These are phyloP conservation scores for Gandaritis pyraliata DNA, from an alignment of 2,888 invertebrate genomes.

Conservation along the genomic window DNA sequence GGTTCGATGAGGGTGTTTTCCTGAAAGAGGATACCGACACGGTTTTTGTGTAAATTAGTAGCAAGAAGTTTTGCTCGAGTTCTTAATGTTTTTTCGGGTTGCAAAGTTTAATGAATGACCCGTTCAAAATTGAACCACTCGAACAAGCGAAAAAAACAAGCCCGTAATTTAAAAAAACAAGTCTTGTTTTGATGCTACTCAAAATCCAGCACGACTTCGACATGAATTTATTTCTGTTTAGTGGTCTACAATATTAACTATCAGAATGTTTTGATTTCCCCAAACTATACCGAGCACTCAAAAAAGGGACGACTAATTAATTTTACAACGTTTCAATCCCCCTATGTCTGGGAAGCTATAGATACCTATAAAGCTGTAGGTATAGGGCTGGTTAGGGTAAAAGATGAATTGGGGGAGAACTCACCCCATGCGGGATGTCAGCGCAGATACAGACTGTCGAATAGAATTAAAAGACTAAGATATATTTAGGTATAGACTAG, in stretches of 20 bases:
- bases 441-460: constrained; percentile 20
- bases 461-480: constrained; percentile 19
- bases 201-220: too few relatives aligned
- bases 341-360: constrained; percentile 33
- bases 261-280: neutral
- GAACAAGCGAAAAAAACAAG: neutral
- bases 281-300: constrained; percentile 6
- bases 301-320: constrained; percentile 31
- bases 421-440: constrained; percentile 35
- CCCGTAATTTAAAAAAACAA: too few relatives aligned
- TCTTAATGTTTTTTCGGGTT: neutral
- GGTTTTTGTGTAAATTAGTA: constrained; percentile 24
- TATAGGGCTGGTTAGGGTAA: constrained; percentile 31
- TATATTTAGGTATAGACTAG: constrained; percentile 5
- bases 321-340: constrained; percentile 28
- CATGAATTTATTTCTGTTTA: too few relatives aligned
- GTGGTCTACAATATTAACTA: too few relatives aligned
- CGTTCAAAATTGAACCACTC: neutral
- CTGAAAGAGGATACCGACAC: constrained; percentile 30
- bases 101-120: neutral
- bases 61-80: constrained; percentile 11
- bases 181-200: too few relatives aligned
- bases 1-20: constrained; percentile 35
- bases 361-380: constrained; percentile 15
- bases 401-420: constrained; percentile 28